Percentiles rank a stretch among this genome's conserved stretches.
Conservation (phyloP, 2,113 vertebrate species). For the Crocuta crocuta region DNA sequence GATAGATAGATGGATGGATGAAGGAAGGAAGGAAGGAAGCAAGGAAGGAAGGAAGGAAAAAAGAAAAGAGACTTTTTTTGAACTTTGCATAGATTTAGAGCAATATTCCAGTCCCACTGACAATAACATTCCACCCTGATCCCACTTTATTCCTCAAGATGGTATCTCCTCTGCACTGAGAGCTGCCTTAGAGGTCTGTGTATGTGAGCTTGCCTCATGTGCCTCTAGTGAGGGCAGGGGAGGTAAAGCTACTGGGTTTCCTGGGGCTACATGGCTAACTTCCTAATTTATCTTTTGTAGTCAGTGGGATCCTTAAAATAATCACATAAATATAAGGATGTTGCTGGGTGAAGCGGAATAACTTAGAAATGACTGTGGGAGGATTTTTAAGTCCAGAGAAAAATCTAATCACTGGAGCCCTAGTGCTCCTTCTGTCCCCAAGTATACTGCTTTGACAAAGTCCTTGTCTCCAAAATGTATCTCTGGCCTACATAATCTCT, state of each 20-base stretch:
- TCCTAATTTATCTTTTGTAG: not conserved
- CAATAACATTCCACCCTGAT: not conserved
- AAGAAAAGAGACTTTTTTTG: not conserved
- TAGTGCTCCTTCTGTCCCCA: not conserved
- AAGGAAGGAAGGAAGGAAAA: too few species aligned
- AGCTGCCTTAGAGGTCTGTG: not conserved
- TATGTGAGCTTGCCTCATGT: not conserved
- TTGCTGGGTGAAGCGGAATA: not conserved
- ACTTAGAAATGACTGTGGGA: not conserved
- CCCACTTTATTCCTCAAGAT: not conserved
- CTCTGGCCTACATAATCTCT: not conserved
- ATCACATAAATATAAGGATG: not conserved
- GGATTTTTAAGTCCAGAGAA: not conserved
- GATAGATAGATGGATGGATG: too few species aligned
- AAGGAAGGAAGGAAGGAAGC: too few species aligned
- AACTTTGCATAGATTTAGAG: not conserved
- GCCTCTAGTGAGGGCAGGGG: not conserved
- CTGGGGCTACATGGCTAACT: not conserved
- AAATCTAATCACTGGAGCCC: not conserved
- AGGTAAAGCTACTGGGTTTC: not conserved
- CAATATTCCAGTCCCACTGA: not conserved
- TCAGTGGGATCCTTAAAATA: not conserved
- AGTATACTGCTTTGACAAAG: slow-evolving; percentile 2
- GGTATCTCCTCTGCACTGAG: not conserved
- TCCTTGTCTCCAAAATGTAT: slow-evolving; percentile 38